Base-by-base conservation (phyloP, 53 echinoderm and acorn worm genomes). In the Crossaster papposus region DNA sequence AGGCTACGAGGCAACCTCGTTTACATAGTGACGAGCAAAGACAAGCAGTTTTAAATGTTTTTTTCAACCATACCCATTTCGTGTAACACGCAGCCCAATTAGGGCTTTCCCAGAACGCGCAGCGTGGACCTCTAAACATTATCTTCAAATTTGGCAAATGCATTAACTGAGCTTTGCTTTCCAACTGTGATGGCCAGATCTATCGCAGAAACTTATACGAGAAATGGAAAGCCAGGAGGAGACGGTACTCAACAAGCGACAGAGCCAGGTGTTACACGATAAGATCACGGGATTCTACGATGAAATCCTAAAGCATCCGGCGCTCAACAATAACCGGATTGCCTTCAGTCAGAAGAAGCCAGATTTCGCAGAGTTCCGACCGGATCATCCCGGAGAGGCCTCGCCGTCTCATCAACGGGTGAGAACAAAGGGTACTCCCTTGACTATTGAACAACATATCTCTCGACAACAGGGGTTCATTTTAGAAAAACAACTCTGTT, bases 291-390 rank as follows among this genome's bases (percentile, higher is more conserved):
- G 83, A 0, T 95, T 95, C 80, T 95, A 95, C 82, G 83, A 84
- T 8, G 87, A 89, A 26, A 95, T 95, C 30, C 71, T 95, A 5
- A 78, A 89, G 14, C 95, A 95, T 70, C 95, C 95, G 6, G 95
- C 95, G 24, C 65, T 95, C 75, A 91, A 77, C 58, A 91, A 75
- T 80, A 85, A 91, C 65, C 93, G 93, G 11, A 76, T 95, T 73
- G 91, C 91, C 52, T 95, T 93, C 77, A 91, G 93, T 36, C 91
- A 91, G 80, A 93, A 72, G 70, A 91, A 95, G 72, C 95, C 93
- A 14, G 93, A 95, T 55, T 95, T 93, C 80, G 81, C 83, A 51
- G 65, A 89, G 65, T 88, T 35, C 63, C 76, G 77, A 26, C 87
- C 87, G 3, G 75, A 73, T 35, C 44, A 74, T 55, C 13, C 75